Percentiles rank a stretch among this genome's conserved stretches.
Conservation (phyloP, 2,113 vertebrate genomes). For the Lagenorhynchus albirostris region DNA sequence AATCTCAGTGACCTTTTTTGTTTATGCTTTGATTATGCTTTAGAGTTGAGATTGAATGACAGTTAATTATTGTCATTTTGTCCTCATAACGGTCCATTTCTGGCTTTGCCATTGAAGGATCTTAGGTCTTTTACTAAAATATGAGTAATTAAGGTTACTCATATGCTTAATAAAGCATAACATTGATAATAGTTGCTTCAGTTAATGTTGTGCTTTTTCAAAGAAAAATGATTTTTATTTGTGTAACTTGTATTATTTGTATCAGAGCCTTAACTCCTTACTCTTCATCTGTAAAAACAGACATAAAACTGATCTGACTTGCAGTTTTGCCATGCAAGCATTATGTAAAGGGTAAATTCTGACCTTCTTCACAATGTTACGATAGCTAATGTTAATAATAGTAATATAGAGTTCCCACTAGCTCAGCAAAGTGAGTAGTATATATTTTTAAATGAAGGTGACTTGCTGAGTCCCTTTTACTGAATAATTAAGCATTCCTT, state of each 20-base stretch:
- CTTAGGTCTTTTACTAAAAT: not conserved
- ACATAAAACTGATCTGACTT: not conserved
- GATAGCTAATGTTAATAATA: slow-evolving; percentile 15
- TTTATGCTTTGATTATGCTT: not conserved
- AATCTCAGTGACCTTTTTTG: not conserved
- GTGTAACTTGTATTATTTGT: not conserved
- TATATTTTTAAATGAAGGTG: slow-evolving; percentile 42
- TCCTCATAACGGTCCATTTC: not conserved
- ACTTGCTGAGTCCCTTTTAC: slow-evolving; percentile 12
- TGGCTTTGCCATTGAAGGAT: not conserved
- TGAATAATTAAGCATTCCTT: slow-evolving; percentile 41
- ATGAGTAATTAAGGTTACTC: not conserved
- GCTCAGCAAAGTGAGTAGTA: not conserved
- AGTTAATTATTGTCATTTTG: not conserved
- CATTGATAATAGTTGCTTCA: not conserved
- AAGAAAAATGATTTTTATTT: not conserved
- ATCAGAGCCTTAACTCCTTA: not conserved
- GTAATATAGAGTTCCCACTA: not conserved
- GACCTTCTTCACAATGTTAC: not conserved
- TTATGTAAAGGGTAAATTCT: slow-evolving; percentile 41
- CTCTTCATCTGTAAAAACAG: not conserved
- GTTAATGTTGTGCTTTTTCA: not conserved
- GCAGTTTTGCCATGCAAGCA: not conserved
- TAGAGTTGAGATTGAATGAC: not conserved
- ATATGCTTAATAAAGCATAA: not conserved